Evolutionary conservation across 2,888 invertebrate genomes (phyloP).

Genomic region (Catocala fraxini): DNA sequence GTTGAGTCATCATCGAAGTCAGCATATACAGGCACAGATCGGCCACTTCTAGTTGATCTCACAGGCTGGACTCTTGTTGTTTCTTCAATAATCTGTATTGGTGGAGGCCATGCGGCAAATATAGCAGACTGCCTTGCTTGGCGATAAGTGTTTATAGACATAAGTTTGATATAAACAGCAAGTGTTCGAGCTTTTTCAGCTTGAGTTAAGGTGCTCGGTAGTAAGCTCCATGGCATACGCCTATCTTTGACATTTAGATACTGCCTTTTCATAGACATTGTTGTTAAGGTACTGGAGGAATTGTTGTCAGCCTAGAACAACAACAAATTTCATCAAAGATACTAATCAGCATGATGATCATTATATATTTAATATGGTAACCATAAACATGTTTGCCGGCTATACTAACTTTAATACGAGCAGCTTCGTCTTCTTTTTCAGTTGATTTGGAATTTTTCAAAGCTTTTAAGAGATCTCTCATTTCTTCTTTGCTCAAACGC

Average conservation of each 20-base stretch:
- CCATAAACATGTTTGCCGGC: too few relatives aligned
- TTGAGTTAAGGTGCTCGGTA: conserved; percentile 70
- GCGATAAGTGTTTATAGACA: conserved; percentile 78
- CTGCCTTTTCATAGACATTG: conserved; percentile 73
- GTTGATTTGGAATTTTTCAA: conserved; percentile 78
- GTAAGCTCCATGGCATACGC: conserved; percentile 81
- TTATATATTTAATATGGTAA: too few relatives aligned
- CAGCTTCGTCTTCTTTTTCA: conserved; percentile 70
- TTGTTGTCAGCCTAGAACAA: conserved; percentile 57
- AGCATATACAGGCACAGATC: conserved; percentile 77
- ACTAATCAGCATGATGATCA: too few relatives aligned
- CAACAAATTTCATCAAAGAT: too few relatives aligned
- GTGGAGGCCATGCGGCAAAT: conserved; percentile 78
- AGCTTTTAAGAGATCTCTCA: conserved; percentile 79
- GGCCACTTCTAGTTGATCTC: conserved; percentile 79
- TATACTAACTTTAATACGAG: conserved; percentile 30
- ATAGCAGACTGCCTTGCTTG: conserved; percentile 75
- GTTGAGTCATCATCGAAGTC: conserved; percentile 82
- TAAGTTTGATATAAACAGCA: conserved; percentile 79
- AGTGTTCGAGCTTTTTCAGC: conserved; percentile 78
- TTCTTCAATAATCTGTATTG: conserved; percentile 79
- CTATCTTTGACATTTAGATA: conserved; percentile 78
- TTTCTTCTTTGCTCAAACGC: conserved; percentile 80
- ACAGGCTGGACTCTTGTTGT: conserved; percentile 71
- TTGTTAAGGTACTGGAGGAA: conserved; percentile 35